Conservation (phyloP, 1,140 invertebrate species). For the Hydropsyche tenuis region DNA sequence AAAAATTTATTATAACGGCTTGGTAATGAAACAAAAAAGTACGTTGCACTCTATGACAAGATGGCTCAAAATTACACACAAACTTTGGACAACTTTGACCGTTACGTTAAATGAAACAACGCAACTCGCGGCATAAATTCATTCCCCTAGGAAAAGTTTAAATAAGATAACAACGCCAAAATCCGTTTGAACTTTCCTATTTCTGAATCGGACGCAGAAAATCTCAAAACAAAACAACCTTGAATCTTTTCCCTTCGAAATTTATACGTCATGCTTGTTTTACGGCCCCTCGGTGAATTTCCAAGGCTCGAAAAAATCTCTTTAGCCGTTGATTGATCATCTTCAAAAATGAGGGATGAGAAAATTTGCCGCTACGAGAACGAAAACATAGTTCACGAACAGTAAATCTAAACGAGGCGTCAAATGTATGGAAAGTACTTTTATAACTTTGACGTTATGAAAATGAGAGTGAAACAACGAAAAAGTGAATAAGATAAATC, state of each 20-base stretch:
- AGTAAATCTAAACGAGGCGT: background rate
- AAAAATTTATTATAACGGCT: no score
- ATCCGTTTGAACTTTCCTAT: constrained; percentile 38
- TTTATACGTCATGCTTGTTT: background rate
- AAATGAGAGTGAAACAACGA: no score
- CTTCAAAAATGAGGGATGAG: background rate
- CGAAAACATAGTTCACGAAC: background rate
- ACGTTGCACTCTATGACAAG: background rate
- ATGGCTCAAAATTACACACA: constrained; percentile 10
- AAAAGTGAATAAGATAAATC: no score
- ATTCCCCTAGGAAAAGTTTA: constrained; percentile 37
- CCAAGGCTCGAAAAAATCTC: background rate
- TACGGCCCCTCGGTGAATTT: constrained; percentile 4
- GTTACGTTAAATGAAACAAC: constrained; percentile 45
- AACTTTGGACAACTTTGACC: constrained; percentile 39
- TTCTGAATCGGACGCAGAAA: constrained; percentile 3
- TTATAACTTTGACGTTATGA: no score
- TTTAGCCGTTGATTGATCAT: constrained; percentile 20
- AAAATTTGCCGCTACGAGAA: constrained; percentile 1
- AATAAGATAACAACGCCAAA: constrained; percentile 41
- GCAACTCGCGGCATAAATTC: constrained; percentile 41
- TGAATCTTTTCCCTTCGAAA: background rate
- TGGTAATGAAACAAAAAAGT: background rate
- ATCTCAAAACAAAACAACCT: background rate
- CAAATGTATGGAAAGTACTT: no score